Percentiles rank a stretch among this genome's conserved stretches.
Conservation (phyloP, 2,888 invertebrate species). For the Baronia brevicornis region DNA sequence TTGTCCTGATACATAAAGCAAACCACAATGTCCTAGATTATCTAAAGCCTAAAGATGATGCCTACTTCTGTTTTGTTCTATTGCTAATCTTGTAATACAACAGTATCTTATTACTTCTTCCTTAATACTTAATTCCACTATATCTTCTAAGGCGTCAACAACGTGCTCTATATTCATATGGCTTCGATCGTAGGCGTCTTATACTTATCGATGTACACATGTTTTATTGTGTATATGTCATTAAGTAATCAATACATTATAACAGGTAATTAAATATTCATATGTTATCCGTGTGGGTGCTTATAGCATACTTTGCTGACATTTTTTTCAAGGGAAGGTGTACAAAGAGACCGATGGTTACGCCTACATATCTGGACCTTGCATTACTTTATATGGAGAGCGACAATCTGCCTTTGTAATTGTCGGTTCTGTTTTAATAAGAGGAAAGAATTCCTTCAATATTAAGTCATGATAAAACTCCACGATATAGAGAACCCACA, state of each 20-base stretch:
- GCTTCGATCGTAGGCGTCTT: constrained; percentile 9
- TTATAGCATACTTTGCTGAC: constrained; percentile 30
- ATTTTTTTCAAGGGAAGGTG: constrained; percentile 44
- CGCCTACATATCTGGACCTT: constrained; percentile 56
- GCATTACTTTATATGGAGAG: constrained; percentile 43
- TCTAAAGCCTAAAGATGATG: too few species aligned
- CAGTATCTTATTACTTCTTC: too few species aligned
- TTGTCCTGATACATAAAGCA: too few species aligned
- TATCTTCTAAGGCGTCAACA: constrained; percentile 17
- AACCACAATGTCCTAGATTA: too few species aligned
- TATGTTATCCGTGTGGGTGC: constrained; percentile 40
- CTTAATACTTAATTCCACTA: too few species aligned
- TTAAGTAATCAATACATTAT: constrained; percentile 12
- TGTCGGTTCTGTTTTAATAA: constrained; percentile 46
- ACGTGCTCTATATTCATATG: too few species aligned
- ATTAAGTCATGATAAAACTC: neutral
- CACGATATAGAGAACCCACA: constrained; percentile 1
- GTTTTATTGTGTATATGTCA: too few species aligned
- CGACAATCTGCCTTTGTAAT: constrained; percentile 40
- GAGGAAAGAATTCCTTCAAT: constrained; percentile 1
- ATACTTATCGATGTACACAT: too few species aligned
- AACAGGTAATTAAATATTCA: constrained; percentile 21
- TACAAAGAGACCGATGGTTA: constrained; percentile 47
- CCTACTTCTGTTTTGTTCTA: too few species aligned
- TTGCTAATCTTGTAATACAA: too few species aligned